phyloP scores from a whole-genome alignment of 2,113 vertebrate species.

The Oncorhynchus kisutch region DNA sequence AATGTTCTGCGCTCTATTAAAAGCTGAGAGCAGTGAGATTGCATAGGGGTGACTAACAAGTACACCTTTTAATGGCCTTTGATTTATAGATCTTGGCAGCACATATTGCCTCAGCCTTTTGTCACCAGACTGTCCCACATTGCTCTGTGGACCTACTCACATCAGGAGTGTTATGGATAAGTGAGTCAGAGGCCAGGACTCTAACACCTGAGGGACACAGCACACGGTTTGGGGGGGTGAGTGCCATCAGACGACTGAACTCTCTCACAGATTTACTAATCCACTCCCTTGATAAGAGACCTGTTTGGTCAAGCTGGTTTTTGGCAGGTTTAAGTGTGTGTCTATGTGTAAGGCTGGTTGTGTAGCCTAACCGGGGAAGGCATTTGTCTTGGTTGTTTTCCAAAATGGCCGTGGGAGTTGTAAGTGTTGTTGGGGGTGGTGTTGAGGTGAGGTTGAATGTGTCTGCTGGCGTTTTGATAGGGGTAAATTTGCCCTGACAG shows the following conservation, averaged over 20 bases:
- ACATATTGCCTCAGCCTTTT: not conserved
- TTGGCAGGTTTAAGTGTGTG: not conserved
- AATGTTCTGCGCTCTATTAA: not conserved
- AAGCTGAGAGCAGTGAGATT: not conserved
- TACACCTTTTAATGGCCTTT: not conserved
- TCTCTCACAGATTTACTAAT: conserved; percentile 12
- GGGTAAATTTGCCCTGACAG: conserved; percentile 85
- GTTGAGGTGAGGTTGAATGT: conserved; percentile 78
- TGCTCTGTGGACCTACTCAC: conserved; percentile 50
- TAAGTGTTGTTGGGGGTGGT: conserved; percentile 31
- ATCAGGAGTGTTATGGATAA: conserved; percentile 53
- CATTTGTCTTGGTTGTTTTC: not conserved
- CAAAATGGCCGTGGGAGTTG: not conserved
- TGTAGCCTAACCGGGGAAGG: conserved; percentile 5
- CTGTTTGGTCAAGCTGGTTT: not conserved
- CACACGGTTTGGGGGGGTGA: conserved; percentile 26
- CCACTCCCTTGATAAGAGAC: conserved; percentile 25
- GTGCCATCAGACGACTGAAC: conserved; percentile 46
- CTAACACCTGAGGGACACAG: conserved; percentile 59
- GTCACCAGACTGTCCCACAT: not conserved
- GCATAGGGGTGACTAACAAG: not conserved
- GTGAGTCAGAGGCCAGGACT: conserved; percentile 55
- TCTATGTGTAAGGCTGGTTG: conserved; percentile 29
- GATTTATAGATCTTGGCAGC: not conserved
- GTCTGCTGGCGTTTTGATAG: conserved; percentile 80